A percentile compares a stretch with the other conserved stretches of the same genome.
phyloP scores from a whole-genome alignment of 2,797 vertebrate genomes.

The Lacerta viridis region DNA sequence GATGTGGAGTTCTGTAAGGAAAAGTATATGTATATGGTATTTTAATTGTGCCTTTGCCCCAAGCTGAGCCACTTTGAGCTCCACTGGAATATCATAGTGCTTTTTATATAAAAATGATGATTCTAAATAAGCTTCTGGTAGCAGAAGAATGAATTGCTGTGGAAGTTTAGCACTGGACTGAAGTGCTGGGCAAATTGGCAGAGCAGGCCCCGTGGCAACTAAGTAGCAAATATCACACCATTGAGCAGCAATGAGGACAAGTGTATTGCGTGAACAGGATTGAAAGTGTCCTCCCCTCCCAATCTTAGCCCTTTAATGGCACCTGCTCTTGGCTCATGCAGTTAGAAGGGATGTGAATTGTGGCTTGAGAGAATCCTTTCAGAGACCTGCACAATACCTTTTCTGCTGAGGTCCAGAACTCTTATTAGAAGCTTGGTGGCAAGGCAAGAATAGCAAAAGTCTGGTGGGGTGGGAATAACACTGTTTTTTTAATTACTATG shows the following conservation, averaged over 20 bases:
- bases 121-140: constrained; percentile 31
- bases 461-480: constrained; percentile 75
- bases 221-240: constrained; percentile 34
- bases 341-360: not conserved
- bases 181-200: constrained; percentile 67
- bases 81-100: constrained; percentile 78
- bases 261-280: constrained; percentile 4
- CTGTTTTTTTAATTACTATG: constrained; percentile 89
- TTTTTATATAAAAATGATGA: constrained; percentile 75
- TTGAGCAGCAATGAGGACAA: constrained; percentile 28
- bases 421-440: constrained; percentile 58
- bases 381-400: constrained; percentile 21
- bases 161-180: constrained; percentile 54
- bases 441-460: constrained; percentile 63
- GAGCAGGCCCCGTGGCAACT: constrained; percentile 31
- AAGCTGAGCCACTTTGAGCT: constrained; percentile 84
- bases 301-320: not conserved
- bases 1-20: constrained; percentile 73
- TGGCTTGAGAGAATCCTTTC: constrained; percentile 25
- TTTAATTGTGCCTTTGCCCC: constrained; percentile 85
- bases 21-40: constrained; percentile 61
- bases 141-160: constrained; percentile 66
- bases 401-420: constrained; percentile 46
- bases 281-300: not conserved
- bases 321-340: not conserved